Evolutionary conservation across 2,797 vertebrate species (phyloP).

Genomic region (Protonibea diacanthus): DNA sequence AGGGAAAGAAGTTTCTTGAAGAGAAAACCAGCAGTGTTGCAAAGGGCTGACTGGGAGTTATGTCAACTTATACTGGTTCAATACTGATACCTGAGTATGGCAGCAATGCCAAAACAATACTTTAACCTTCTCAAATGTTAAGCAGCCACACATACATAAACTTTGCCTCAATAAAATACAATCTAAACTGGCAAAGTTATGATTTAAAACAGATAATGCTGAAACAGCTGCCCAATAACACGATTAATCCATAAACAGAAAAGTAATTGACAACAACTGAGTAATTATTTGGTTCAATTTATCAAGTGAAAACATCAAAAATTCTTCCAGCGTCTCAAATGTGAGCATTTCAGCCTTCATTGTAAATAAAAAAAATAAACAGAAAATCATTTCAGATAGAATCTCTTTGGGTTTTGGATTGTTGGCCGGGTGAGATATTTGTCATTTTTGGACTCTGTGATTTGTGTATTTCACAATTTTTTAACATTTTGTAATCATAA

Average conservation of each 20-base stretch:
- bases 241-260: background rate
- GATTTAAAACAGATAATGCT: background rate
- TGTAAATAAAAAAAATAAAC: background rate
- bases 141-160: background rate
- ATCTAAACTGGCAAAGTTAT: background rate
- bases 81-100: too few relatives aligned
- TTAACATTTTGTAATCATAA: background rate
- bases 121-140: background rate
- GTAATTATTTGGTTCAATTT: background rate
- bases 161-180: background rate
- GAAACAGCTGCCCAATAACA: background rate
- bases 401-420: background rate
- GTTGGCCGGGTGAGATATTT: too few relatives aligned
- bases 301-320: background rate
- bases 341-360: background rate
- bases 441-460: background rate
- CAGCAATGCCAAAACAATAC: too few relatives aligned
- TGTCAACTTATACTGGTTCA: background rate
- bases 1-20: constrained; percentile 9
- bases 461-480: background rate
- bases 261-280: background rate
- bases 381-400: background rate
- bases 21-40: background rate
- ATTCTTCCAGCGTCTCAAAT: background rate
- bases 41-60: too few relatives aligned